These are phyloP conservation scores for Choreutis nemorana DNA, from an alignment of 2,888 invertebrate species.

Conservation along the genomic window DNA sequence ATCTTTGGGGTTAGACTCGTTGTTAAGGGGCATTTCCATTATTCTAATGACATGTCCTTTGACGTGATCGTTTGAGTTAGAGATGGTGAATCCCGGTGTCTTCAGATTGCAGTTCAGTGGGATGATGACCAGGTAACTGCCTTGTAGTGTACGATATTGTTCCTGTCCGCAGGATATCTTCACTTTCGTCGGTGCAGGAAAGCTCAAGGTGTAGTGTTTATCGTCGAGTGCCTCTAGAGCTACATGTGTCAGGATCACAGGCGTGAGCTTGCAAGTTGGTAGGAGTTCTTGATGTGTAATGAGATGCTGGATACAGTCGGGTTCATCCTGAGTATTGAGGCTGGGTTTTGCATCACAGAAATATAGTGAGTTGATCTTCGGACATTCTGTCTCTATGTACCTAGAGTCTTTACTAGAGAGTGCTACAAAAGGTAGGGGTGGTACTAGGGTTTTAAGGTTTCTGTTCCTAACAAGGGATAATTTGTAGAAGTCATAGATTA, in stretches of 20 bases:
- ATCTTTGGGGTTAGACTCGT: neutral
- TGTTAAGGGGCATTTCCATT: neutral
- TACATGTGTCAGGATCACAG: constrained; percentile 8
- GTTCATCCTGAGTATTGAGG: neutral
- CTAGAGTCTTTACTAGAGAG: constrained; percentile 5
- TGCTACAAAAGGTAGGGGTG: constrained; percentile 4
- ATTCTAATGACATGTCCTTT: constrained; percentile 4
- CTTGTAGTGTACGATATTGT: constrained; percentile 9
- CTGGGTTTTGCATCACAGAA: constrained; percentile 9
- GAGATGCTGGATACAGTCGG: constrained; percentile 12
- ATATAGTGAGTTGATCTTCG: constrained; percentile 9
- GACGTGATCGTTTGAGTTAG: constrained; percentile 4
- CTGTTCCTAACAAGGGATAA: neutral
- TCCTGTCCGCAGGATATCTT: constrained; percentile 12
- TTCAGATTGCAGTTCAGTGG: constrained; percentile 6
- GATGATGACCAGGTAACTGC: constrained; percentile 12
- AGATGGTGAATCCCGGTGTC: constrained; percentile 6
- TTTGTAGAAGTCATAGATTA: no score
- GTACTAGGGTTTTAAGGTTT: neutral
- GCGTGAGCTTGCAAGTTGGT: constrained; percentile 11
- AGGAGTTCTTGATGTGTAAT: constrained; percentile 10
- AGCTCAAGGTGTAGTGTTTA: constrained; percentile 11
- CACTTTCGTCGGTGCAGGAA: constrained; percentile 11
- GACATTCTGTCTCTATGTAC: constrained; percentile 13
- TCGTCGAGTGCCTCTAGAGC: constrained; percentile 14